phyloP scores from a whole-genome alignment of 2,797 vertebrate species.

The Zonotrichia albicollis region DNA sequence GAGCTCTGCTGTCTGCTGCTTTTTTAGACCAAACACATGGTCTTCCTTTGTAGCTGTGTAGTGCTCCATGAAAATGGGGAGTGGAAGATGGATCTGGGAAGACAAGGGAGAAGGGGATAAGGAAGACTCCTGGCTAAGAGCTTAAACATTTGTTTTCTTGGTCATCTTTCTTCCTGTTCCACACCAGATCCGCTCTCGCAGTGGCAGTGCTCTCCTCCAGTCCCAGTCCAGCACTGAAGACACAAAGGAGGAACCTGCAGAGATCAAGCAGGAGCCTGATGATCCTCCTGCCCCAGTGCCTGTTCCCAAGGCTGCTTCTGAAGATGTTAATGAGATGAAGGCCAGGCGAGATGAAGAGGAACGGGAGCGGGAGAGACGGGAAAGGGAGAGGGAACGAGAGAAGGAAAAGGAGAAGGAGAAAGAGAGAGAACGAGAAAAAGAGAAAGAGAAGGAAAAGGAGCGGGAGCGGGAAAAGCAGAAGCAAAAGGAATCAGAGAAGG shows the following conservation, averaged over 20 bases:
- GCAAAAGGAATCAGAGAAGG: conserved; percentile 75
- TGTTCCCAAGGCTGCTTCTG: conserved; percentile 56
- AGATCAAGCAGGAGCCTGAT: conserved; percentile 85
- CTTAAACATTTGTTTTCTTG: neutral
- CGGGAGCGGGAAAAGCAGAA: conserved; percentile 78
- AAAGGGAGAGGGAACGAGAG: conserved; percentile 88
- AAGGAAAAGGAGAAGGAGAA: conserved; percentile 87
- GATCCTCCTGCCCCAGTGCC: conserved; percentile 72
- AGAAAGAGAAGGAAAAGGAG: conserved; percentile 73
- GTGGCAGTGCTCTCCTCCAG: conserved; percentile 85
- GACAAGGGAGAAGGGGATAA: neutral
- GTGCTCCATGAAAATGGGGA: neutral
- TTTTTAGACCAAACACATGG: neutral
- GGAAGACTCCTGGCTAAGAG: neutral
- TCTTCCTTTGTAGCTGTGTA: neutral
- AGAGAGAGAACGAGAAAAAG: conserved; percentile 57
- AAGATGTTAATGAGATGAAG: conserved; percentile 64
- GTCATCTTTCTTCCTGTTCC: neutral
- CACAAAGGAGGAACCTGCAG: conserved; percentile 86
- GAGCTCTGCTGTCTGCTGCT: neutral
- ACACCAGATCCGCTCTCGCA: conserved; percentile 83
- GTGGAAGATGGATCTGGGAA: neutral
- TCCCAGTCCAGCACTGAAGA: conserved; percentile 94
- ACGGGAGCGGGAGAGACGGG: conserved; percentile 70
- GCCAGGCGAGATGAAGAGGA: conserved; percentile 82